A percentile compares a stretch with the other conserved stretches of the same genome.
Evolutionary conservation across 2,888 invertebrate genomes (phyloP).

Genomic region (Conops quadrifasciatus): DNA sequence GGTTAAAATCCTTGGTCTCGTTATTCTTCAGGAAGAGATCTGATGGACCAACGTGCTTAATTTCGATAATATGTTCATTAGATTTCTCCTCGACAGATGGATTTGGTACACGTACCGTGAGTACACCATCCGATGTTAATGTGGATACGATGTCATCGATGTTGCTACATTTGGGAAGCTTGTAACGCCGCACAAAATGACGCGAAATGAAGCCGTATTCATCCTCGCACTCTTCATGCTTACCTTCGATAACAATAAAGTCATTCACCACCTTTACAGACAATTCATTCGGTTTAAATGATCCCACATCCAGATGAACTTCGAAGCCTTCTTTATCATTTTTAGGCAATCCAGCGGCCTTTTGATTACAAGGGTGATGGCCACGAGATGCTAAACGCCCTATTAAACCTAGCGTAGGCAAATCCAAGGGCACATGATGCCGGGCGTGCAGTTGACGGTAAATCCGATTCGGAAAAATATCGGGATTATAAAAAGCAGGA

Average conservation of each 20-base stretch:
- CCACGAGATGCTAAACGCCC: conserved; percentile 56
- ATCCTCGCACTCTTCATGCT: conserved; percentile 76
- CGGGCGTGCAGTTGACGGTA: conserved; percentile 56
- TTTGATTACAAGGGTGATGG: conserved; percentile 49
- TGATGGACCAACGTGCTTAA: conserved; percentile 56
- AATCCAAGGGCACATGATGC: conserved; percentile 53
- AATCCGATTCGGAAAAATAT: conserved; percentile 57
- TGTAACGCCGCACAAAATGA: conserved; percentile 78
- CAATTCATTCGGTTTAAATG: conserved; percentile 76
- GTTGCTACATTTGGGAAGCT: conserved; percentile 74
- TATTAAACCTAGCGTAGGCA: conserved; percentile 56
- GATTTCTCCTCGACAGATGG: conserved; percentile 33
- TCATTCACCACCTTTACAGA: conserved; percentile 74
- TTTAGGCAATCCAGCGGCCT: conserved; percentile 43
- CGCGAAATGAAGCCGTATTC: conserved; percentile 80
- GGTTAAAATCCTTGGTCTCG: not conserved
- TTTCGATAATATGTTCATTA: conserved; percentile 55
- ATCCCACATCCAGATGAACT: conserved; percentile 74
- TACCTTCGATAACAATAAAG: conserved; percentile 73
- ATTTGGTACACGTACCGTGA: conserved; percentile 76
- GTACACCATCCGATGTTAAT: conserved; percentile 81
- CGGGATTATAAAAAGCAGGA: conserved; percentile 58
- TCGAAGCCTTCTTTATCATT: conserved; percentile 71
- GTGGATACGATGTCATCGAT: conserved; percentile 76
- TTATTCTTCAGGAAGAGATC: conserved; percentile 53